Evolutionary conservation across 2,113 vertebrate species (phyloP), one percentile per base, ranked within the genome.

Genomic region (Otocyon megalotis): DNA sequence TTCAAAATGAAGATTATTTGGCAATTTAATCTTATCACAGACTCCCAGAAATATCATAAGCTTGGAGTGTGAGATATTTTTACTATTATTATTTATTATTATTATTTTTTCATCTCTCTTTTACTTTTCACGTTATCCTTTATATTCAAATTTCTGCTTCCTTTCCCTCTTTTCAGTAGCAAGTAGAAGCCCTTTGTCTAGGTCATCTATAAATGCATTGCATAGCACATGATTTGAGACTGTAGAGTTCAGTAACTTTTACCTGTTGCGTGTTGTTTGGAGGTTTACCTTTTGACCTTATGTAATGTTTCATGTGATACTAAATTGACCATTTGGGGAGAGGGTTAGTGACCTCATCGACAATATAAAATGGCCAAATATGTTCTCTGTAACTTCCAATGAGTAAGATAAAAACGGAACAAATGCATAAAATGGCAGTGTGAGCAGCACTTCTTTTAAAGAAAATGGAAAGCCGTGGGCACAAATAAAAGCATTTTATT

Each of bases 251-350:
- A 58, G 58, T 65, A 43, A 35, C 48, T 86, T 89, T 93, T 63
- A 35, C 14, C 50, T 96, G 22, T 82, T 89, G 14, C 35, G 94
- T 72, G 43, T 67, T 92, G 71, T 69, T 63, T 93, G 69, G n/a
- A 50, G 37, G 12, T 79, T 96, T 96, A 88, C 76, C 54, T 94
- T 96, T 96, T 96, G 94, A 96, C 88, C 85, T 85, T 86, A 5
- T 26, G 54, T 69, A 92, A 95, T 97, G 54, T 90, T 95, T 96
- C 71, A 53, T 63, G 11, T 85, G 95, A 96, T 96, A n/a, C 37
- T 13, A 74, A 90, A 85, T 86, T 0, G 0, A 58, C 62, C 82
- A 81, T 72, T 56, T 32, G 13, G 63, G 32, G 62, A 94, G 83
- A 94, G 30, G 77, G 82, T 92, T 81, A 89, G 22, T 97, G 93